A percentile compares a stretch with the other conserved stretches of the same genome.
Evolutionary conservation across 1,140 invertebrate species (phyloP).

Genomic region (Colletes latitarsis): DNA sequence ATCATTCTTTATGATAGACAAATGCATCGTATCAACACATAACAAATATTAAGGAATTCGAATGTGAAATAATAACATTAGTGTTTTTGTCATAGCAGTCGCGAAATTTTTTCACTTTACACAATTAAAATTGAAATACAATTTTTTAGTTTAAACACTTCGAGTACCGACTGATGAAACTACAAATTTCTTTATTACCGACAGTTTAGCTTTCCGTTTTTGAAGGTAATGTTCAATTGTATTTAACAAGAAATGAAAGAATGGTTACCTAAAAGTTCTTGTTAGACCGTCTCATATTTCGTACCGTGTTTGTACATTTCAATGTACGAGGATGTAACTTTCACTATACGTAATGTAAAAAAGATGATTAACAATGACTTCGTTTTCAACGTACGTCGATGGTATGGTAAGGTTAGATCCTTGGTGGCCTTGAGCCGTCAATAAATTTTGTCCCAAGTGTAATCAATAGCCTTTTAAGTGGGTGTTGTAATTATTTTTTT

Average conservation of each 20-base stretch:
- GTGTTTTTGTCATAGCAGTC: neutral
- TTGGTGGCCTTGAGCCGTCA: too few relatives aligned
- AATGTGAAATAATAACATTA: neutral
- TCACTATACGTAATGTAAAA: neutral
- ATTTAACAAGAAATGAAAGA: neutral
- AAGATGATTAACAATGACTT: neutral
- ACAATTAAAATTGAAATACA: neutral
- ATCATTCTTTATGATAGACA: neutral
- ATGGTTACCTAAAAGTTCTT: neutral
- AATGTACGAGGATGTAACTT: neutral
- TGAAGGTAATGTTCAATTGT: neutral
- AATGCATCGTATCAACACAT: neutral
- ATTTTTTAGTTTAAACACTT: neutral
- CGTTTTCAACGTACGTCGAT: too few relatives aligned
- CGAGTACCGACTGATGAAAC: slow-evolving; percentile 35
- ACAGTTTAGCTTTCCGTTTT: slow-evolving; percentile 13
- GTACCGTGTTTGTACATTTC: neutral
- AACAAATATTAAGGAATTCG: neutral
- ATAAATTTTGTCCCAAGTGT: too few relatives aligned
- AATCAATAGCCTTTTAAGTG: too few relatives aligned
- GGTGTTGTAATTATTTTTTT: too few relatives aligned
- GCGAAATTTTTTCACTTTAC: neutral
- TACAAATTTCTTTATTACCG: slow-evolving; percentile 46
- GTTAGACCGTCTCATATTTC: neutral
- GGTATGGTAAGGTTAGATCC: too few relatives aligned